Conservation (phyloP, 2,113 vertebrate species). For the Damaliscus lunatus region DNA sequence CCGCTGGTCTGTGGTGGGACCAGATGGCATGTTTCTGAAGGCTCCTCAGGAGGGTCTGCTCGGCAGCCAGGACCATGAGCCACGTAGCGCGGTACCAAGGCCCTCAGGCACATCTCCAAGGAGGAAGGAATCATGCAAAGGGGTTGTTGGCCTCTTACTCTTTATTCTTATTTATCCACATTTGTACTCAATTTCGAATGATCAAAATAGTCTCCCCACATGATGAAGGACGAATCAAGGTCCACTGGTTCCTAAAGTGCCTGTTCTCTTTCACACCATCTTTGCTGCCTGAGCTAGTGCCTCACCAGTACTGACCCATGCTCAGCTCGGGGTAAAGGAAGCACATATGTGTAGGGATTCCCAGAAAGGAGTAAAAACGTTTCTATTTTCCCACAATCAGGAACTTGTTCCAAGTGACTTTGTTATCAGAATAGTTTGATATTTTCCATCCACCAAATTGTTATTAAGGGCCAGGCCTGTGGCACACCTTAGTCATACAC, state of each 20-base stretch:
- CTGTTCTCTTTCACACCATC: background rate
- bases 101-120: fast-evolving
- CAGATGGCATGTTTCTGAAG: background rate
- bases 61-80: background rate
- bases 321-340: background rate
- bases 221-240: background rate
- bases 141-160: fast-evolving
- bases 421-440: background rate
- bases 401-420: background rate
- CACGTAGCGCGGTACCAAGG: fast-evolving
- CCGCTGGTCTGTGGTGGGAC: background rate
- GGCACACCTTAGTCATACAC: background rate
- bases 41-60: background rate
- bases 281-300: no score
- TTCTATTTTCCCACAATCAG: no score
- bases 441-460: background rate
- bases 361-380: background rate
- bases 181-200: background rate
- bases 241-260: background rate
- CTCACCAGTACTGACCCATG: background rate
- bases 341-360: background rate
- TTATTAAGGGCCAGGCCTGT: no score
- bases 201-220: background rate
- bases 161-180: background rate
- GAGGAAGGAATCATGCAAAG: no score